Percentiles rank a stretch among this genome's conserved stretches.
Conservation (phyloP, 2,797 vertebrate genomes). For the Halcyon badia region DNA sequence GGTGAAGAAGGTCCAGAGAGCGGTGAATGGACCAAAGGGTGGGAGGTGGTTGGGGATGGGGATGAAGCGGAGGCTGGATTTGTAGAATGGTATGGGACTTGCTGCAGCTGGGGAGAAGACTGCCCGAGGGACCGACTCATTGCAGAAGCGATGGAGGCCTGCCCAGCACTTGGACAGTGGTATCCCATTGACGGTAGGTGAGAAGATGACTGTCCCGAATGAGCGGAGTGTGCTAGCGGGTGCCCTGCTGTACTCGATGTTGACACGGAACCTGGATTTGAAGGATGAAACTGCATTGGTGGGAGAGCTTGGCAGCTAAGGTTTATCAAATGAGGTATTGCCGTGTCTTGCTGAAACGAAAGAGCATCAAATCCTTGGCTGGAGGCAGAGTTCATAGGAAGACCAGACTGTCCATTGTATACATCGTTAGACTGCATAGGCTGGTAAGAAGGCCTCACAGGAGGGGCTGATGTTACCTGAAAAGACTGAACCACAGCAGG, state of each 20-base stretch:
- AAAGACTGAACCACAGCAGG: conserved; percentile 85
- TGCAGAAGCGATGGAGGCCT: conserved; percentile 82
- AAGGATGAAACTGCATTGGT: conserved; percentile 87
- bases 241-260: conserved; percentile 81
- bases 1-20: conserved; percentile 93
- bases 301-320: conserved; percentile 85
- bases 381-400: conserved; percentile 85
- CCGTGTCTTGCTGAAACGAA: conserved; percentile 87
- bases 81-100: conserved; percentile 87
- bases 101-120: conserved; percentile 88
- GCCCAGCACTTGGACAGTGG: conserved; percentile 86
- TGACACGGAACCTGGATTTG: conserved; percentile 81
- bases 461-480: conserved; percentile 85
- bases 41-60: conserved; percentile 86
- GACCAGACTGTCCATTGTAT: conserved; percentile 91
- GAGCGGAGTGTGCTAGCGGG: conserved; percentile 83
- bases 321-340: conserved; percentile 86
- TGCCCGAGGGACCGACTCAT: conserved; percentile 83
- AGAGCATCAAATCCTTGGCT: conserved; percentile 90
- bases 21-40: conserved; percentile 87
- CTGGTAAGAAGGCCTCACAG: conserved; percentile 88
- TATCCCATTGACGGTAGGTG: conserved; percentile 89
- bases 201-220: conserved; percentile 80
- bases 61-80: conserved; percentile 88
- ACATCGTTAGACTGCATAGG: conserved; percentile 88